phyloP scores from a whole-genome alignment of 2,888 invertebrate genomes.

The Agrochola lychnidis region DNA sequence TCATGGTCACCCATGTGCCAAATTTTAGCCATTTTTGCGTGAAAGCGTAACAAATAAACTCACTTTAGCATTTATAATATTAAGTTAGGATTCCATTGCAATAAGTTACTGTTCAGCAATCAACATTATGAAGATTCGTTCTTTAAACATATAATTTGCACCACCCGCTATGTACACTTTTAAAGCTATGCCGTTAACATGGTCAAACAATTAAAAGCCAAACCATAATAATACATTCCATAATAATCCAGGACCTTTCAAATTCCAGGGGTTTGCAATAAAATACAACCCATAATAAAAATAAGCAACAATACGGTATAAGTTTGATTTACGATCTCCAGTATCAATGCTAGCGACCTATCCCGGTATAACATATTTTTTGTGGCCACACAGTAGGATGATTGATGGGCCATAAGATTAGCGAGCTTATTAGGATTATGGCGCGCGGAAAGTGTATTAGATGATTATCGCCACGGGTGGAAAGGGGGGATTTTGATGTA shows the following conservation, averaged over 20 bases:
- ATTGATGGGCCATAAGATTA: conserved; percentile 60
- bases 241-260: no score
- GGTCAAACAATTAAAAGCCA: neutral
- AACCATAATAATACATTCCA: no score
- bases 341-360: conserved; percentile 48
- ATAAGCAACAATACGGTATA: conserved; percentile 47
- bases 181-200: neutral
- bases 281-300: conserved; percentile 12
- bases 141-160: neutral
- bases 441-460: conserved; percentile 54
- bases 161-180: neutral
- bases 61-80: no score
- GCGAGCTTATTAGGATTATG: conserved; percentile 59
- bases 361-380: conserved; percentile 46
- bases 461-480: conserved; percentile 44
- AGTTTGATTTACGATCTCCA: conserved; percentile 52
- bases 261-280: neutral
- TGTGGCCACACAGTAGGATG: conserved; percentile 49
- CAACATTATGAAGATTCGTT: no score
- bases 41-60: no score
- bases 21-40: no score
- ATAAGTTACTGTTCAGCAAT: no score
- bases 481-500: neutral
- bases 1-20: no score
- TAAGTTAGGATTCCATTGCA: no score